phyloP scores from a whole-genome alignment of 2,797 vertebrate genomes.

The Glyptemys insculpta region DNA sequence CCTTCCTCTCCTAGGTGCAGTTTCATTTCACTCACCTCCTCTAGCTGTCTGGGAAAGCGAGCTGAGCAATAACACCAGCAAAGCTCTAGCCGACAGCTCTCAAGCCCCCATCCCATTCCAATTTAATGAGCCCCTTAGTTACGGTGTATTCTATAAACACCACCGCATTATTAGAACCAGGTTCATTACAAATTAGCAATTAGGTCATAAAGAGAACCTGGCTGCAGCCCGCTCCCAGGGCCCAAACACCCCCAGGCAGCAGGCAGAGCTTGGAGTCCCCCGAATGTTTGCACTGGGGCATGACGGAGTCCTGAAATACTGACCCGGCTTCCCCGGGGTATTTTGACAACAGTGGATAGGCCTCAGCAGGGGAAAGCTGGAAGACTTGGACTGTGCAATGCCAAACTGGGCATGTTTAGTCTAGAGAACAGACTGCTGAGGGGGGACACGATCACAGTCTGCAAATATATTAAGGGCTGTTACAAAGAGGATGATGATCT shows the following conservation, averaged over 20 bases:
- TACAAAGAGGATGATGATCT: not conserved
- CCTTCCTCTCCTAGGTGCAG: not conserved
- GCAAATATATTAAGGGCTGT: not conserved
- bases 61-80: not conserved
- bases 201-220: not conserved
- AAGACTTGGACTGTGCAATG: not conserved
- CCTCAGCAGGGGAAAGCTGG: too few relatives aligned
- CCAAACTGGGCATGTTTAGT: not conserved
- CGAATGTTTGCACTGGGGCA: not conserved
- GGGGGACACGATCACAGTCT: not conserved
- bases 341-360: not conserved
- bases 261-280: not conserved
- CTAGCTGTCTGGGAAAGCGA: not conserved
- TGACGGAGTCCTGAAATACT: not conserved
- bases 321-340: not conserved
- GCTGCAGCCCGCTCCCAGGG: not conserved
- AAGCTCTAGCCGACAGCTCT: too few relatives aligned
- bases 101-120: not conserved
- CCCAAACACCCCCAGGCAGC: not conserved
- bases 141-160: not conserved
- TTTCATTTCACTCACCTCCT: not conserved
- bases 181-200: not conserved
- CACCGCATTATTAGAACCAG: not conserved
- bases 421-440: not conserved
- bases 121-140: not conserved